Conservation (phyloP, 2,113 vertebrate genomes). For the human region GRCh38 chr11:44532501-44533000, state of each 20-base stretch:
- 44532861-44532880: background rate
- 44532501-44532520: rapidly evolving
- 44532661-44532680: background rate
- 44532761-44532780: background rate
- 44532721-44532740: background rate
- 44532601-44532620: rapidly evolving
- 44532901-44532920: too few relatives aligned
- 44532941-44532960: background rate
- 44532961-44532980: background rate
- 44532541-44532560: too few relatives aligned
- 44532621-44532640: too few relatives aligned
- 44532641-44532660: too few relatives aligned
- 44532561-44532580: rapidly evolving
- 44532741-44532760: rapidly evolving
- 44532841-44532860: background rate
- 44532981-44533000: background rate
- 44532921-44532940: too few relatives aligned
- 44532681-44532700: too few relatives aligned
- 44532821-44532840: background rate
- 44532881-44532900: background rate
- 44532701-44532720: background rate
- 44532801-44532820: background rate
- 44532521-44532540: background rate
- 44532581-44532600: rapidly evolving
- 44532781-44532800: background rate